Evolutionary conservation across 2,797 vertebrate genomes (phyloP).

Genomic region (Lepus townsendii): DNA sequence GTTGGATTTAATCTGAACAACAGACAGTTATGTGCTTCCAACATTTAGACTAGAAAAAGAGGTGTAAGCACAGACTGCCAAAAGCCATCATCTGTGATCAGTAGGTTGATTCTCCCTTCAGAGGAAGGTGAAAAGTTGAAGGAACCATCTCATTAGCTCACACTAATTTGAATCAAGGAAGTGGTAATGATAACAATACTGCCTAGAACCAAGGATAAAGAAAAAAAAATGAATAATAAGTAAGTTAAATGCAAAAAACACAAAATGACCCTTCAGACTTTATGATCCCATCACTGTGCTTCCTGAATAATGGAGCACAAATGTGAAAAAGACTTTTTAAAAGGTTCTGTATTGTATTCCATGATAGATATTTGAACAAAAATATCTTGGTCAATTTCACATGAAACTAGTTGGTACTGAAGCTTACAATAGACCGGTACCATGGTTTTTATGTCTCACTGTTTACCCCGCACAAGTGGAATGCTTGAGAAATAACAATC

Average conservation of each 20-base stretch:
- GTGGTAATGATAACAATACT: background rate
- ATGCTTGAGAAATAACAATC: background rate
- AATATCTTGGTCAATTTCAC: background rate
- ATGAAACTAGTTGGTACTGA: background rate
- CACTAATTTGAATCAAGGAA: background rate
- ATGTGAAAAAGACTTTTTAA: background rate
- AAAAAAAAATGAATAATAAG: background rate
- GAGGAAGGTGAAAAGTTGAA: background rate
- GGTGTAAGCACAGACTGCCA: conserved; percentile 4
- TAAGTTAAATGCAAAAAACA: conserved; percentile 18
- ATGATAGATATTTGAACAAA: background rate
- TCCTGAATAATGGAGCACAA: background rate
- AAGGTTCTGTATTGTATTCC: background rate
- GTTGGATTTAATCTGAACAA: conserved; percentile 1
- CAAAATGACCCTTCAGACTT: background rate
- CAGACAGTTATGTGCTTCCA: conserved; percentile 41
- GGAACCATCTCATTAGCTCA: background rate
- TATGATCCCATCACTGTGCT: background rate
- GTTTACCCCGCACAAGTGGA: background rate
- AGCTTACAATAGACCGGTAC: background rate
- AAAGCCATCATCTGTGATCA: conserved; percentile 21
- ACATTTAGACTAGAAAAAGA: conserved; percentile 57
- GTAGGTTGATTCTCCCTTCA: background rate
- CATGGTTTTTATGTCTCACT: background rate
- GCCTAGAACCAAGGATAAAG: background rate